Conservation (phyloP, 2,797 vertebrate species). For the Bufotes viridis region DNA sequence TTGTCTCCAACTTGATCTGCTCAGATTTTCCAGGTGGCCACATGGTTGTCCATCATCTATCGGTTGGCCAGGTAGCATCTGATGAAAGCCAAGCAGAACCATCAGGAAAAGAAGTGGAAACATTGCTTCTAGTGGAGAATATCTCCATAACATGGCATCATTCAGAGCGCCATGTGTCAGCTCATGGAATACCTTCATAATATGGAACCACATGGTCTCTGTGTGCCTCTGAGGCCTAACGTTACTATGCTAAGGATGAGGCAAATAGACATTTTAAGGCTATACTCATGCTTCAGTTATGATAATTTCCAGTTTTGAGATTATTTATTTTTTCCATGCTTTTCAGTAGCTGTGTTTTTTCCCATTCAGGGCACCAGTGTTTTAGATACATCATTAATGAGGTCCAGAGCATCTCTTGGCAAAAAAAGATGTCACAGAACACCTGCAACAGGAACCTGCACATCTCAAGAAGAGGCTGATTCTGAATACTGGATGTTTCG, state of each 20-base stretch:
- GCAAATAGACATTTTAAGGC: neutral
- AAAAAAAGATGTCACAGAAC: constrained; percentile 42
- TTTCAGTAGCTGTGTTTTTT: neutral
- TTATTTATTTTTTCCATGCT: too few species aligned
- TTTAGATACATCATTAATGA: constrained; percentile 43
- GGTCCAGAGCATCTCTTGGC: constrained; percentile 30
- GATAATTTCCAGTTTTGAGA: neutral
- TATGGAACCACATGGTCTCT: neutral
- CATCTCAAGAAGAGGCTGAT: constrained; percentile 9
- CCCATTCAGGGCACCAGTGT: constrained; percentile 36
- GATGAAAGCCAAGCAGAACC: neutral
- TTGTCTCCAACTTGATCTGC: too few species aligned
- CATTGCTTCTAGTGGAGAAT: neutral
- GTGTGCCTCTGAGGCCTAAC: neutral
- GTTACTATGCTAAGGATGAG: neutral
- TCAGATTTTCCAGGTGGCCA: too few species aligned
- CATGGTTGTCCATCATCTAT: too few species aligned
- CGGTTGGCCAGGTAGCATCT: neutral
- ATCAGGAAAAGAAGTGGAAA: neutral
- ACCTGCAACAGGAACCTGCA: neutral
- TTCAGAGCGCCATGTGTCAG: neutral
- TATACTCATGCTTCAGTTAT: neutral
- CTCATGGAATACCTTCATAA: neutral
- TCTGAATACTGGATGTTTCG: constrained; percentile 57
- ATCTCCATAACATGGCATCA: too few species aligned